Conservation (phyloP, 2,888 invertebrate species). For the Notodonta ziczac region DNA sequence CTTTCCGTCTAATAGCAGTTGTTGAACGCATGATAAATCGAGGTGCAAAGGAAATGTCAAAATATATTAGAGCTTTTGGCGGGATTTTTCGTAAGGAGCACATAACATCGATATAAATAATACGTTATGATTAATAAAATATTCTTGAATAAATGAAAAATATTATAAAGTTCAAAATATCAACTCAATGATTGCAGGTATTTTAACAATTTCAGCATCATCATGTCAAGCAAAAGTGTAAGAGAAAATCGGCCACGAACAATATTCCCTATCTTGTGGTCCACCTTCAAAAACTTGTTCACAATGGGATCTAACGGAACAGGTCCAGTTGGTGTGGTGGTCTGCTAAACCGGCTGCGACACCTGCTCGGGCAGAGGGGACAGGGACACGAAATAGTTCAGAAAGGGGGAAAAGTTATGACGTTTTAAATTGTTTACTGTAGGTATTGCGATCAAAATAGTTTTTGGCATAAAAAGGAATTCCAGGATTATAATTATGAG, state of each 20-base stretch:
- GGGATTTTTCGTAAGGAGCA: slow-evolving; percentile 9
- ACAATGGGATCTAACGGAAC: neutral
- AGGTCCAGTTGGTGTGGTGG: slow-evolving; percentile 29
- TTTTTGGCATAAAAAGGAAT: too few species aligned
- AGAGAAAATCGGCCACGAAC: too few species aligned
- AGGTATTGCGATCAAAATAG: too few species aligned
- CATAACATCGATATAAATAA: slow-evolving; percentile 11
- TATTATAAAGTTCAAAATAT: too few species aligned
- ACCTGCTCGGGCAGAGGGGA: slow-evolving; percentile 61
- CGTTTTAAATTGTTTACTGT: slow-evolving; percentile 2
- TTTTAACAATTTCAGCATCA: too few species aligned
- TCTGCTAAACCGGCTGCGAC: slow-evolving; percentile 57
- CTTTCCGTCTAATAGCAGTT: slow-evolving; percentile 7
- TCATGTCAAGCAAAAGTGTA: too few species aligned
- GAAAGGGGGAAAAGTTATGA: slow-evolving; percentile 16
- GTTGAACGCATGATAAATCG: slow-evolving; percentile 7
- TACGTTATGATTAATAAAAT: too few species aligned
- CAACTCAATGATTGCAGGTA: too few species aligned
- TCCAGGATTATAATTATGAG: too few species aligned
- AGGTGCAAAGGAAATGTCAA: slow-evolving; percentile 7
- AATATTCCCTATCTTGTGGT: too few species aligned
- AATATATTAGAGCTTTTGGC: slow-evolving; percentile 5
- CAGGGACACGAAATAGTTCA: slow-evolving; percentile 43
- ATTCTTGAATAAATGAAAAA: too few species aligned
- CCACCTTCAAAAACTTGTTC: neutral